A percentile compares a stretch with the other conserved stretches of the same genome.
Conservation (phyloP, 2,888 invertebrate species). For the Caenorhabditis macrosperma region DNA sequence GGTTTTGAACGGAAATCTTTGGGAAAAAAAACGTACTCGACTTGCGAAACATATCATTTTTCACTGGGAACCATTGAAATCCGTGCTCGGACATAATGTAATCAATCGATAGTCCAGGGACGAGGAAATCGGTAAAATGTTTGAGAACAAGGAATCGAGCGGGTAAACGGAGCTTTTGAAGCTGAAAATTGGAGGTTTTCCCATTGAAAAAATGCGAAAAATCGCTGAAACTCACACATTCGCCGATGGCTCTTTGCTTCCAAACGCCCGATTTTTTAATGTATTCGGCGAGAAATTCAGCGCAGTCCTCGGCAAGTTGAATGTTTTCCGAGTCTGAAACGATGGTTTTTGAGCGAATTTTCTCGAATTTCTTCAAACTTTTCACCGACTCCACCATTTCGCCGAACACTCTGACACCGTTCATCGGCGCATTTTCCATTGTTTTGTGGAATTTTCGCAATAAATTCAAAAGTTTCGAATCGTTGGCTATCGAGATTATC, state of each 20-base stretch:
- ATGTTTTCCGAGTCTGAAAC: not conserved
- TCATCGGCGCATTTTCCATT: not conserved
- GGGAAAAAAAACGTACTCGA: not conserved
- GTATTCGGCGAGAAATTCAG: not conserved
- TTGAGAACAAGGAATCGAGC: not conserved
- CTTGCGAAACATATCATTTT: not conserved
- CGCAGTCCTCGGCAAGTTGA: not conserved
- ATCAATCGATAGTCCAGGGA: not conserved
- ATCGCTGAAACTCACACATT: not conserved
- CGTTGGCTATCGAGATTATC: too few species aligned
- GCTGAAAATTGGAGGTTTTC: not conserved
- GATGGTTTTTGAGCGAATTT: not conserved
- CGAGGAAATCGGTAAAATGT: not conserved
- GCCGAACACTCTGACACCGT: not conserved
- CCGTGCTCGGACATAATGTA: not conserved
- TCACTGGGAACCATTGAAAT: not conserved
- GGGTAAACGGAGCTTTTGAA: not conserved
- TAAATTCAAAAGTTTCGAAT: too few species aligned
- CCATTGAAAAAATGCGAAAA: not conserved
- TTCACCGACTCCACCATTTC: not conserved
- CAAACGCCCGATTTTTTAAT: not conserved
- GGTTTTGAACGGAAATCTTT: not conserved
- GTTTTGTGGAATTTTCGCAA: not conserved
- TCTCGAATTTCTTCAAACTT: not conserved
- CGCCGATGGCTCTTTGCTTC: not conserved